A percentile compares a stretch with the other conserved stretches of the same genome.
Evolutionary conservation across 2,113 vertebrate genomes (phyloP).

Genomic region (Podilymbus podiceps): DNA sequence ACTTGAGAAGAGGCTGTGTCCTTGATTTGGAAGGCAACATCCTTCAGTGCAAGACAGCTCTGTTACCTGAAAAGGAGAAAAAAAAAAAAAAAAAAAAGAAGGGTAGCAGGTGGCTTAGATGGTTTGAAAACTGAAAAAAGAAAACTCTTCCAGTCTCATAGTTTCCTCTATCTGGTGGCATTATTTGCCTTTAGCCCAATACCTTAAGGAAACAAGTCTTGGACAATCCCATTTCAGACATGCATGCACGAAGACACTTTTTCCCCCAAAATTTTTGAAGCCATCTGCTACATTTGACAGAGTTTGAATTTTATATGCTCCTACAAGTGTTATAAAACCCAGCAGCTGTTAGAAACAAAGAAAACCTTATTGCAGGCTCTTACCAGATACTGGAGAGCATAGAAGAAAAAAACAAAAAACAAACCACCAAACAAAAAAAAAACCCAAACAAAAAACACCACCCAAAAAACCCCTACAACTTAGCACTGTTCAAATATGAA

Average conservation of each 20-base stretch:
- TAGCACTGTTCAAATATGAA: not conserved
- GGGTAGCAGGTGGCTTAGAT: not conserved
- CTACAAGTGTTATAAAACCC: not conserved
- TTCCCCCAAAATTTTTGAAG: not conserved
- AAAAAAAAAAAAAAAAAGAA: too few species aligned
- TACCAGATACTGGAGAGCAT: not conserved
- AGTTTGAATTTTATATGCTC: not conserved
- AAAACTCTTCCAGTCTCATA: not conserved
- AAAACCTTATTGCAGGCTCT: not conserved
- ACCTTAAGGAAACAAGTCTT: not conserved
- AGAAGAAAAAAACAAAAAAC: not conserved
- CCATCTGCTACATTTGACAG: not conserved
- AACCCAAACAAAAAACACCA: not conserved
- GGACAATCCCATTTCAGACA: not conserved
- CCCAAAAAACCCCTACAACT: not conserved
- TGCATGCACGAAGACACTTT: not conserved
- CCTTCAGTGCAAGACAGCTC: not conserved
- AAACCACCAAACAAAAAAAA: too few species aligned
- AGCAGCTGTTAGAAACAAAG: not conserved
- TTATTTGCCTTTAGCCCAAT: not conserved
- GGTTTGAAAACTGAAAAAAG: not conserved
- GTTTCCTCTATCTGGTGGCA: not conserved
- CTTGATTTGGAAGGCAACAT: not conserved
- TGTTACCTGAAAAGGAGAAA: not conserved
- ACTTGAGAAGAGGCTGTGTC: not conserved